Percentiles rank a stretch among this genome's conserved stretches.
Conservation (phyloP, 1,140 invertebrate species). For the Saccostrea echinata region DNA sequence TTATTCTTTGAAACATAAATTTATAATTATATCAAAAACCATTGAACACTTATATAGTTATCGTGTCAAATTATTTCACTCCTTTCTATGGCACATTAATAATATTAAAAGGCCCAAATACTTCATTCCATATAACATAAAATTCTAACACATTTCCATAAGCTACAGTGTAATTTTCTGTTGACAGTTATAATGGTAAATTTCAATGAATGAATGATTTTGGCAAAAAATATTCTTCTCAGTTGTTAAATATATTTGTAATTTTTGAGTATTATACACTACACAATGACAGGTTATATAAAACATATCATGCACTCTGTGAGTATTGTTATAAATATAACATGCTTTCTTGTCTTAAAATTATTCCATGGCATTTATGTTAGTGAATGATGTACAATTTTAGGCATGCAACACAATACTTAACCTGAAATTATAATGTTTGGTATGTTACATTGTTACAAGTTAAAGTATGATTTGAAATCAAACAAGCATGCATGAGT, state of each 20-base stretch:
- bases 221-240: not conserved
- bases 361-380: no score
- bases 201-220: no score
- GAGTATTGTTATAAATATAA: not conserved
- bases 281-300: not conserved
- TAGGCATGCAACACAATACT: not conserved
- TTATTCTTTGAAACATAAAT: no score
- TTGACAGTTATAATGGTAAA: no score
- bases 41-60: no score
- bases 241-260: not conserved
- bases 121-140: no score
- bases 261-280: not conserved
- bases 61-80: no score
- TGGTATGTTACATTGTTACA: not conserved
- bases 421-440: not conserved
- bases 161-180: no score
- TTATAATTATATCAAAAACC: no score
- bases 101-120: no score
- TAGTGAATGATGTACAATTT: not conserved
- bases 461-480: not conserved
- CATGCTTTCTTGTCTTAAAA: not conserved
- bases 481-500: not conserved
- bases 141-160: no score
- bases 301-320: not conserved
- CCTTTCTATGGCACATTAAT: no score